A percentile compares a stretch with the other conserved stretches of the same genome.
These are phyloP conservation scores for Nomada flava DNA, from an alignment of 2,888 invertebrate species.

Conservation along the genomic window DNA sequence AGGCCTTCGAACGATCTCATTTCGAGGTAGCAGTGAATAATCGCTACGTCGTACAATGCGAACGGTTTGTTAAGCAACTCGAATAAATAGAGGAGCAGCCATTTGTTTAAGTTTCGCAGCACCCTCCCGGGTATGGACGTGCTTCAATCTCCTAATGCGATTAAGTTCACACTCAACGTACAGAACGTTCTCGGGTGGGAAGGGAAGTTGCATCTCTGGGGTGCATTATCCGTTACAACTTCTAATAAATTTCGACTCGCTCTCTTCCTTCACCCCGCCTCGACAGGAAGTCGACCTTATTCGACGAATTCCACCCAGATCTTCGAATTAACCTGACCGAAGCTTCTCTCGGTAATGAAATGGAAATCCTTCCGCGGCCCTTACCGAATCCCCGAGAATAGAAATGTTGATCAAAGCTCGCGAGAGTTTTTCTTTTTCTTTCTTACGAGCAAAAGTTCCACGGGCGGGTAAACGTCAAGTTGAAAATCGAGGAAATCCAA, in stretches of 20 bases:
- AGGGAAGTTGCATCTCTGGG: constrained; percentile 46
- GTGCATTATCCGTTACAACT: constrained; percentile 56
- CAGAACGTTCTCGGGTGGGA: constrained; percentile 3
- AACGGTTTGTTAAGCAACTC: constrained; percentile 36
- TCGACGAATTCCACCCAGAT: constrained; percentile 16
- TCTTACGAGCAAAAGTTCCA: too few species aligned
- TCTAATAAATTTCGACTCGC: constrained; percentile 55
- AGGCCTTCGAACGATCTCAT: constrained; percentile 7
- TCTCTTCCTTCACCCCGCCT: background rate
- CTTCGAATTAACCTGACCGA: constrained; percentile 32
- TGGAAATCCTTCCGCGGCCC: constrained; percentile 43
- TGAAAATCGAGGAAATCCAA: background rate
- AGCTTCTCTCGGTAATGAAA: constrained; percentile 26
- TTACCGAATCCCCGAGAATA: background rate
- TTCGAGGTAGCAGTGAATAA: background rate
- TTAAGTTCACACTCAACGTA: constrained; percentile 59
- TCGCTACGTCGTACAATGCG: constrained; percentile 14
- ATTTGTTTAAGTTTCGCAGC: constrained; percentile 54
- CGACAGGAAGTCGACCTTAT: constrained; percentile 39
- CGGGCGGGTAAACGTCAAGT: background rate
- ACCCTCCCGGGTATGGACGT: constrained; percentile 45
- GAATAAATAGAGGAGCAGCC: constrained; percentile 30
- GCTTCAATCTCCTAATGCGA: constrained; percentile 71
- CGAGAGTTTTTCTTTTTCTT: background rate
- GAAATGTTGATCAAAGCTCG: constrained; percentile 17